Base-by-base conservation (phyloP, 2,888 invertebrate species). In the Catocala nupta region DNA sequence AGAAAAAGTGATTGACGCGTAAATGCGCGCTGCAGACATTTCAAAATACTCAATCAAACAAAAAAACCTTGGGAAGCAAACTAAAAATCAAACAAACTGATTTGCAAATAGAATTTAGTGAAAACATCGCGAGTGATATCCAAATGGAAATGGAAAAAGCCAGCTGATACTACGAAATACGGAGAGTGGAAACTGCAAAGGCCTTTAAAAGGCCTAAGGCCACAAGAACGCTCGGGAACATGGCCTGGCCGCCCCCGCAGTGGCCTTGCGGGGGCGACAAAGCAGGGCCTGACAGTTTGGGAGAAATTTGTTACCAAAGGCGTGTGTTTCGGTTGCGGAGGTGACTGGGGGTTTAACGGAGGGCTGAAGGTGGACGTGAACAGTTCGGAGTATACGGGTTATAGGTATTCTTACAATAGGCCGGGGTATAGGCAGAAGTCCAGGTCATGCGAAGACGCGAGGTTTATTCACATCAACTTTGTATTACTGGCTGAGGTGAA, bases 391-490 rank as follows among this genome's bases (percentile, higher is more conserved):
- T 93, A 94, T 87, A 90, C 92, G 92, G 93, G 93, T 92, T 94
- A 90, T 78, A 93, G 81, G 59, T 94, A 94, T 78, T 91, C 84
- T 75, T 86, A 84, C 76, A 90, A 82, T 66, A 89, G 81, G 54
- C 93, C 93, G 34, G 93, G 93, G 44, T 91, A 85, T 48, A 83
- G 93, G 69, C 80, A 89, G 57, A 90, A 86, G 65, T 84, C 93
- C 45, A 88, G 93, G 59, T 94, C 93, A 64, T 90, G 94, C 75
- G 96, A 96, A 74, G 96, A 96, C 80, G 96, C 96, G 9, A 91
- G 96, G 71, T 96, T 95, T 85, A 93, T 96, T 77, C 95, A 96
- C 82, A 93, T 96, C 80, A 96, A 95, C 85, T 95, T 93, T 83
- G 89, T 95, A 66, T 92, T 96, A 71, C 90, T 96, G 79, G 95